Evolutionary conservation across 2,797 vertebrate species (phyloP).

Genomic region (Pseudochirops cupreus): DNA sequence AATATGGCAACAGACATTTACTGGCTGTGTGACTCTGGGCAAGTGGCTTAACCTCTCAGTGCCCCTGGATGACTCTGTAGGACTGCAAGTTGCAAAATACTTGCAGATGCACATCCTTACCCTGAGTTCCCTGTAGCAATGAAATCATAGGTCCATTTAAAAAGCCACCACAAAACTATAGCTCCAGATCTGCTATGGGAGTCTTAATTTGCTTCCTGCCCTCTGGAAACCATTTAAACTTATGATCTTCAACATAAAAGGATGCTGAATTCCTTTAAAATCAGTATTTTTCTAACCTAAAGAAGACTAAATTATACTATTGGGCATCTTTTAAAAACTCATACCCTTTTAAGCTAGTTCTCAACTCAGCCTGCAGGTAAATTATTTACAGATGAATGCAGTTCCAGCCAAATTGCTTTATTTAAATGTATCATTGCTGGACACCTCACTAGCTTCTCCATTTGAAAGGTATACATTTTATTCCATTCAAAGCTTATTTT

Average conservation of each 20-base stretch:
- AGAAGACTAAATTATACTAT: conserved; percentile 48
- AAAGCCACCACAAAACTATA: not conserved
- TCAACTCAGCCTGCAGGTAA: conserved; percentile 73
- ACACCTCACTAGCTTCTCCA: conserved; percentile 76
- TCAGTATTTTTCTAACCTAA: conserved; percentile 43
- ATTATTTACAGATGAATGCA: conserved; percentile 83
- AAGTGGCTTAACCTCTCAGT: not conserved
- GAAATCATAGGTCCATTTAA: not conserved
- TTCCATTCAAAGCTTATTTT: conserved; percentile 79
- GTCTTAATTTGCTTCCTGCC: not conserved
- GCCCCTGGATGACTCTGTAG: not conserved
- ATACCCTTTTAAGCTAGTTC: conserved; percentile 70
- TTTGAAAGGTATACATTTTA: conserved; percentile 75
- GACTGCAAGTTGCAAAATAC: not conserved
- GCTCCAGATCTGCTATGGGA: not conserved
- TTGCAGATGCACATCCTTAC: not conserved
- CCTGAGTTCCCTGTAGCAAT: not conserved
- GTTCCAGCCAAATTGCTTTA: conserved; percentile 79
- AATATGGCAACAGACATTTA: not conserved
- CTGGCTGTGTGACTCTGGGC: not conserved
- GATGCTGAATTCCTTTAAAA: conserved; percentile 47
- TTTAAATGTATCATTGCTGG: conserved; percentile 83
- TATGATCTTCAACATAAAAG: conserved; percentile 23
- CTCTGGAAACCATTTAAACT: conserved; percentile 19
- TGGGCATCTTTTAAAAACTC: conserved; percentile 64